Percentiles rank a stretch among this genome's conserved stretches.
Conservation (phyloP, 1,140 invertebrate genomes). For the Drosophila sp. region DNA sequence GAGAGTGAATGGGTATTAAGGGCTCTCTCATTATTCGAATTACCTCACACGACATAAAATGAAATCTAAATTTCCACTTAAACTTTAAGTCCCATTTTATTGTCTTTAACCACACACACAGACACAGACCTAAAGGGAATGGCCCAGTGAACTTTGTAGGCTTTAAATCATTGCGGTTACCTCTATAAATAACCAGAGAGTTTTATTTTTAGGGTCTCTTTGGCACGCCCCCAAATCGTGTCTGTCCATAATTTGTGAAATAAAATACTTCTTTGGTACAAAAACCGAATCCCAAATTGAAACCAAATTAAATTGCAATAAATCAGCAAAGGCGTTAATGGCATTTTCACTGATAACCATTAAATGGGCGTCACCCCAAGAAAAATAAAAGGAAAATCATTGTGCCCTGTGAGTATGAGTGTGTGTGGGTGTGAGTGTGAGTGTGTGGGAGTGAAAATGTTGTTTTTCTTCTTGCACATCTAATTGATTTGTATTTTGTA, state of each 20-base stretch:
- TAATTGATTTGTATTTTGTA: conserved; percentile 77
- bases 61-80: conserved; percentile 41
- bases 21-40: too few species aligned
- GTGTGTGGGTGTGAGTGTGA: conserved; percentile 15
- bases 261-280: conserved; percentile 61
- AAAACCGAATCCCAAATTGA: conserved; percentile 61
- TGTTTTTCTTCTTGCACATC: conserved; percentile 62
- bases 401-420: conserved; percentile 2
- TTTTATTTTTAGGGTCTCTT: conserved; percentile 30
- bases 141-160: conserved; percentile 37
- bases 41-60: conserved; percentile 20
- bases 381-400: conserved; percentile 42
- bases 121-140: neutral
- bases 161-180: conserved; percentile 42
- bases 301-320: conserved; percentile 79
- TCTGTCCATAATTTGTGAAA: conserved; percentile 77
- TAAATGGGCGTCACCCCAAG: conserved; percentile 70
- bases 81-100: conserved; percentile 31
- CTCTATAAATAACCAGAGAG: conserved; percentile 62
- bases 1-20: neutral
- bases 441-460: conserved; percentile 12
- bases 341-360: conserved; percentile 72
- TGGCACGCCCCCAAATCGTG: conserved; percentile 66
- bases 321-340: conserved; percentile 76
- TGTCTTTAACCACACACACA: conserved; percentile 23